These are phyloP conservation scores for Ursus arctos DNA, from an alignment of 2,113 vertebrate species.

Conservation along the genomic window DNA sequence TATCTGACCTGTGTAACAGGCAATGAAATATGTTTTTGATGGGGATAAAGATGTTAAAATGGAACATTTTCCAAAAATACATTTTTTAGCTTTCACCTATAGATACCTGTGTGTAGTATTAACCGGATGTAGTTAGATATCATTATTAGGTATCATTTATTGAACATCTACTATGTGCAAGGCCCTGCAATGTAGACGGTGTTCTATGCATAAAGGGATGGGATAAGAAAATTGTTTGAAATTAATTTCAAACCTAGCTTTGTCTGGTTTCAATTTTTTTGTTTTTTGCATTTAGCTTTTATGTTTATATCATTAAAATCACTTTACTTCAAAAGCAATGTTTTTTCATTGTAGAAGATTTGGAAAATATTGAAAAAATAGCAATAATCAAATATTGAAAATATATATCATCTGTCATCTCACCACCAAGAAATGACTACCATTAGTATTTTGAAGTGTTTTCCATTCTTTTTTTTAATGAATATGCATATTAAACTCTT, in stretches of 20 bases:
- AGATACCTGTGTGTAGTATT: neutral
- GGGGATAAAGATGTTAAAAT: constrained; percentile 30
- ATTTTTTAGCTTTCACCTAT: neutral
- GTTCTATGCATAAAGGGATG: neutral
- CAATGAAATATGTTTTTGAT: constrained; percentile 35
- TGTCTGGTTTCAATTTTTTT: neutral
- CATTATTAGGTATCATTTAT: neutral
- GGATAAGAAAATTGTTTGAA: neutral
- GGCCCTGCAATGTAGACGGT: neutral
- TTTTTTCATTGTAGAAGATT: constrained; percentile 52
- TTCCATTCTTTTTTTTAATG: neutral
- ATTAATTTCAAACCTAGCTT: neutral
- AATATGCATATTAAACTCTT: neutral
- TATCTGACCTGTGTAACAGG: neutral
- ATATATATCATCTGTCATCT: neutral
- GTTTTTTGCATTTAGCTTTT: constrained; percentile 2
- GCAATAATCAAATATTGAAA: neutral
- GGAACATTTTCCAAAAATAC: neutral
- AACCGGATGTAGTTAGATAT: neutral
- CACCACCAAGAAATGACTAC: neutral
- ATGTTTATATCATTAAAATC: neutral
- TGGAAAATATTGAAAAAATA: constrained; percentile 22
- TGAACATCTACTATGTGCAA: neutral
- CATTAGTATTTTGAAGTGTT: constrained; percentile 1
- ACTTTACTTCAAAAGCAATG: neutral